A percentile compares a stretch with the other conserved stretches of the same genome.
phyloP scores from a whole-genome alignment of 2,113 vertebrate species.

The Leuciscus idus region DNA sequence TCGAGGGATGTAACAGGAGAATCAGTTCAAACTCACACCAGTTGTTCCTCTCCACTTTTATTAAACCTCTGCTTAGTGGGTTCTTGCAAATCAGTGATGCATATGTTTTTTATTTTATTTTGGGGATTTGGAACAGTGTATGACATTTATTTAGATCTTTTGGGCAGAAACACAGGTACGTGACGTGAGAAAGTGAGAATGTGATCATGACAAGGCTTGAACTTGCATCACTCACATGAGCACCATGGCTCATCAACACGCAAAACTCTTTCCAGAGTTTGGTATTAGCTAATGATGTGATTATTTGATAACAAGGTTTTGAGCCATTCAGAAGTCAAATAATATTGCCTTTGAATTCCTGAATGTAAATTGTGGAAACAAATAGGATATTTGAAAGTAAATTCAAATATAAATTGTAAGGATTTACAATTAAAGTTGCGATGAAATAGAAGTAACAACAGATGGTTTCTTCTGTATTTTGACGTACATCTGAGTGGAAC shows the following conservation, averaged over 20 bases:
- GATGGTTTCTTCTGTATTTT: not conserved
- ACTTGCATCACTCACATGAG: not conserved
- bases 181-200: no score
- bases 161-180: no score
- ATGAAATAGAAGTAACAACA: not conserved
- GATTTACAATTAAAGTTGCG: not conserved
- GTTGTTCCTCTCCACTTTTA: slow-evolving; percentile 8
- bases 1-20: slow-evolving; percentile 19
- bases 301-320: not conserved
- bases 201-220: not conserved
- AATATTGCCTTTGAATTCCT: not conserved
- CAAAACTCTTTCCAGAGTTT: not conserved
- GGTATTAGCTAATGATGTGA: not conserved
- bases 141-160: no score
- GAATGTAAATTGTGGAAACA: not conserved
- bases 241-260: not conserved
- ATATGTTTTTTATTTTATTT: not conserved
- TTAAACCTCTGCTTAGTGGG: not conserved
- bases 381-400: not conserved
- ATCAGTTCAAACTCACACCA: slow-evolving; percentile 23
- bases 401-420: not conserved
- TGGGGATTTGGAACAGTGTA: no score
- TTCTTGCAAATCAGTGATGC: not conserved
- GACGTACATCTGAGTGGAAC: not conserved
- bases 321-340: not conserved